Evolutionary conservation across 2,797 vertebrate species (phyloP).

Genomic region (Siniperca undulata): DNA sequence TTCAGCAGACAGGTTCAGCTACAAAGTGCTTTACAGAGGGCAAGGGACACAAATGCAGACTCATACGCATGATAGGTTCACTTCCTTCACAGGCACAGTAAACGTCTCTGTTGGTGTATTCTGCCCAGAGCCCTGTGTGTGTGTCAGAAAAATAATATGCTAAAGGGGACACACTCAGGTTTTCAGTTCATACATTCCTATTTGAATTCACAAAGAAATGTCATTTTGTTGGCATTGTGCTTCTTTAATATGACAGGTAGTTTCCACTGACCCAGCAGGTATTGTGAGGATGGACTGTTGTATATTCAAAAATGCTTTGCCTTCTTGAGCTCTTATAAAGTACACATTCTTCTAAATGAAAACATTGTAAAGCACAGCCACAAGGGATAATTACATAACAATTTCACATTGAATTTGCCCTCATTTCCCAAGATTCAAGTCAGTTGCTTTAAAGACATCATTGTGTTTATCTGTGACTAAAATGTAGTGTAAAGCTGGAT

Average conservation of each 20-base stretch:
- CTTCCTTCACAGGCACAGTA: conserved; percentile 5
- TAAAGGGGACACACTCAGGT: conserved; percentile 14
- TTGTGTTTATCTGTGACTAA: background rate
- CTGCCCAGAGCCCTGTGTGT: background rate
- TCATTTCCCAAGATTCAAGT: background rate
- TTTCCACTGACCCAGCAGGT: conserved; percentile 24
- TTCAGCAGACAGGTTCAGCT: conserved; percentile 9
- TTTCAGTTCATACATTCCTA: background rate
- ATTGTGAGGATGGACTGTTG: background rate
- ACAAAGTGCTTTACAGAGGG: conserved; percentile 35
- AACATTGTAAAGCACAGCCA: background rate
- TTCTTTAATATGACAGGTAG: conserved; percentile 7
- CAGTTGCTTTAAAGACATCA: background rate
- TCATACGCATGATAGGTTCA: background rate
- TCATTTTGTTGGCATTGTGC: conserved; percentile 3
- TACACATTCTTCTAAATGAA: background rate
- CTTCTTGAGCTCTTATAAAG: background rate
- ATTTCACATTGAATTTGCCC: background rate
- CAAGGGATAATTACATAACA: background rate
- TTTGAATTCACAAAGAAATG: background rate
- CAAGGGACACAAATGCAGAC: conserved; percentile 32
- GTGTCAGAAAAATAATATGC: conserved; percentile 13
- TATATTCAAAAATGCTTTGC: background rate
- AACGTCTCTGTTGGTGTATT: background rate
- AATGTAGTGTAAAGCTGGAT: background rate